Percentiles rank a stretch among this genome's conserved stretches.
phyloP scores from a whole-genome alignment of 2,113 vertebrate genomes.

The Cryptomyrus ogoouensis region DNA sequence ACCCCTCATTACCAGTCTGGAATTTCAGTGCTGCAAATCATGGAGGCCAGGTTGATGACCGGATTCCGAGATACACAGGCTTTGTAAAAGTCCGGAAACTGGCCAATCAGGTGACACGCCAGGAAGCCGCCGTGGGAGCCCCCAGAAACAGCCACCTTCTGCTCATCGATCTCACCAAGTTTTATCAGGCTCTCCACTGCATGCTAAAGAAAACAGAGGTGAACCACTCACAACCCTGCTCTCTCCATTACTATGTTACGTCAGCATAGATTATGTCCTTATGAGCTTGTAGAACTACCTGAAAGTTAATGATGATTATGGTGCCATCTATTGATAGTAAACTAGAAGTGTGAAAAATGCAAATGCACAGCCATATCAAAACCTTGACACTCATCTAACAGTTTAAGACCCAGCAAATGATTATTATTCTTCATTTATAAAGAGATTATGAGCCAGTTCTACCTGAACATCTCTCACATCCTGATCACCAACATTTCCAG shows the following conservation, averaged over 20 bases:
- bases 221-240: background rate
- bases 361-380: background rate
- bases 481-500: constrained; percentile 78
- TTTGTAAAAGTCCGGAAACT: constrained; percentile 79
- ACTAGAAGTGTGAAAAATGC: background rate
- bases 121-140: constrained; percentile 92
- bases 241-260: background rate
- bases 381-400: background rate
- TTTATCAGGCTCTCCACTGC: constrained; percentile 76
- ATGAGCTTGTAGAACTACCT: background rate
- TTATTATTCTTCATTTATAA: background rate
- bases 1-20: constrained; percentile 79
- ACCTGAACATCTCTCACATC: constrained; percentile 91
- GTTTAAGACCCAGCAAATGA: background rate
- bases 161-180: constrained; percentile 54
- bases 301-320: background rate
- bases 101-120: constrained; percentile 87
- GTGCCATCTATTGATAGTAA: background rate
- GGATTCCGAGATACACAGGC: constrained; percentile 83
- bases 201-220: constrained; percentile 53
- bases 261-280: background rate
- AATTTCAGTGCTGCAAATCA: constrained; percentile 83
- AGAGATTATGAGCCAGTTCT: constrained; percentile 2
- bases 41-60: constrained; percentile 81
- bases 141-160: constrained; percentile 71